These are phyloP conservation scores for Ficedula albicollis DNA, from an alignment of 2,797 vertebrate genomes.

Conservation along the genomic window DNA sequence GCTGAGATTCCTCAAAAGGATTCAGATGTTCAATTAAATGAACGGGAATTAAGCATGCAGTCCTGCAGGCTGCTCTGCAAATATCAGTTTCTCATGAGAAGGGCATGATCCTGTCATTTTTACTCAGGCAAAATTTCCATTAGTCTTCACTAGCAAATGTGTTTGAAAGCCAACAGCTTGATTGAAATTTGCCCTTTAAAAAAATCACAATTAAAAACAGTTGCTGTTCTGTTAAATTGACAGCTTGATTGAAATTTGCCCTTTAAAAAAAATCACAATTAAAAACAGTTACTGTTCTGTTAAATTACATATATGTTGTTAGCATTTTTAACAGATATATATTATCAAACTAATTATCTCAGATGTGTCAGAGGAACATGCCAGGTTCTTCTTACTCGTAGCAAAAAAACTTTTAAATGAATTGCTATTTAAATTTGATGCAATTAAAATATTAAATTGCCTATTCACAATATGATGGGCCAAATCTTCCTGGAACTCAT, in stretches of 20 bases:
- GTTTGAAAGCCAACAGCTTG: conserved; percentile 41
- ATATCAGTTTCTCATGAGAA: conserved; percentile 28
- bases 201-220: conserved; percentile 10
- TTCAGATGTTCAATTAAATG: conserved; percentile 28
- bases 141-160: conserved; percentile 27
- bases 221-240: conserved; percentile 16
- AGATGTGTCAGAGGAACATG: conserved; percentile 32
- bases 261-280: conserved; percentile 45
- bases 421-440: neutral
- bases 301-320: conserved; percentile 46
- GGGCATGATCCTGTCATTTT: conserved; percentile 13
- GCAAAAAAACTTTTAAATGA: conserved; percentile 5
- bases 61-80: conserved; percentile 53
- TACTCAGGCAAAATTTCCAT: conserved; percentile 38
- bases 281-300: conserved; percentile 9
- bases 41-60: conserved; percentile 6
- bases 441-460: conserved; percentile 29
- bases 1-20: neutral
- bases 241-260: conserved; percentile 40
- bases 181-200: conserved; percentile 57
- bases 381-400: conserved; percentile 15
- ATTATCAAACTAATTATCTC: conserved; percentile 49
- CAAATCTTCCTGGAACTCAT: neutral
- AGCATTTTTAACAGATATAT: conserved; percentile 30
- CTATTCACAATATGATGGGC: neutral